Conservation (phyloP, 2,888 invertebrate genomes). For the Helicoverpa assulta region DNA sequence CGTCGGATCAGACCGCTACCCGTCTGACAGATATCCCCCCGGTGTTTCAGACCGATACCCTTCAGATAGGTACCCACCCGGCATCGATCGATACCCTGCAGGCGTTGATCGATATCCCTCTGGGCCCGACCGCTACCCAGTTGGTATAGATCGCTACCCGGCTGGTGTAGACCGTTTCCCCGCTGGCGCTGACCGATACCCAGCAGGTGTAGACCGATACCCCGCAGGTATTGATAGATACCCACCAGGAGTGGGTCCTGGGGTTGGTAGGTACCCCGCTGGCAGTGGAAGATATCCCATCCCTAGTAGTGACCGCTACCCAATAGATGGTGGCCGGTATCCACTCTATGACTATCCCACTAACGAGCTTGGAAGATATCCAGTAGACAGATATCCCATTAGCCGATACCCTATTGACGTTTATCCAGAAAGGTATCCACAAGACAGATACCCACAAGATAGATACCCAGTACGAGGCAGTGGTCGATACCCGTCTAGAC, state of each 20-base stretch:
- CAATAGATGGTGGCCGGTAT: slow-evolving; percentile 79
- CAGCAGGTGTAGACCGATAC: slow-evolving; percentile 76
- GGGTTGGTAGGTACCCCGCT: slow-evolving; percentile 71
- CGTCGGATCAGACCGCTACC: slow-evolving; percentile 75
- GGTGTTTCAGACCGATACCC: slow-evolving; percentile 80
- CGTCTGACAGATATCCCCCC: slow-evolving; percentile 87
- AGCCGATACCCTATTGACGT: slow-evolving; percentile 72
- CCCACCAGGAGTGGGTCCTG: slow-evolving; percentile 68
- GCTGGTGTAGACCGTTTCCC: slow-evolving; percentile 82
- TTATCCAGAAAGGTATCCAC: slow-evolving; percentile 77
- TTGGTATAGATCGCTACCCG: slow-evolving; percentile 78
- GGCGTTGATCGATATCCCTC: slow-evolving; percentile 86
- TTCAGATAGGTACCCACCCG: slow-evolving; percentile 82
- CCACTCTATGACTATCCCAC: slow-evolving; percentile 64
- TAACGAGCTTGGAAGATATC: slow-evolving; percentile 81
- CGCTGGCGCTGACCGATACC: slow-evolving; percentile 77
- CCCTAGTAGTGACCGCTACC: slow-evolving; percentile 79
- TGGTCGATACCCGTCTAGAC: slow-evolving; percentile 79
- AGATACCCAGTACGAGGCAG: slow-evolving; percentile 76
- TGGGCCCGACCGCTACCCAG: slow-evolving; percentile 79
- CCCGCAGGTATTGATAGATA: slow-evolving; percentile 68
- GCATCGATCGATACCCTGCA: slow-evolving; percentile 83
- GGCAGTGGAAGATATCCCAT: slow-evolving; percentile 70
- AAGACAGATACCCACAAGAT: slow-evolving; percentile 80
- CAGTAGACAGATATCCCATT: slow-evolving; percentile 77